Percentiles rank a stretch among this genome's conserved stretches.
Evolutionary conservation across 2,797 vertebrate species (phyloP).

Genomic region (Eospalax fontanierii): DNA sequence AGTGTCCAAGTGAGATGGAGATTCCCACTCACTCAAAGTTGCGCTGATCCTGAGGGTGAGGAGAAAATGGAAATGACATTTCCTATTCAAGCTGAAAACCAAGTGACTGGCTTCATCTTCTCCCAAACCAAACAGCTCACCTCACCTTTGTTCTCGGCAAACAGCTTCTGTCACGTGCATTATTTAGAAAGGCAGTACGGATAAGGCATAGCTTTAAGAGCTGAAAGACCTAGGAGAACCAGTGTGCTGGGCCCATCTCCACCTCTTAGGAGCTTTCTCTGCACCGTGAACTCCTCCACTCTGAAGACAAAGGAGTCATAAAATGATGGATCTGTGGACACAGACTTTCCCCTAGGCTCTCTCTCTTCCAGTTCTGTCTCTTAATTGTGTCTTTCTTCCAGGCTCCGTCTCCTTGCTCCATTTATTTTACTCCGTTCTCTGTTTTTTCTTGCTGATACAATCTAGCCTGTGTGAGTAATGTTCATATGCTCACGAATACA

Average conservation of each 20-base stretch:
- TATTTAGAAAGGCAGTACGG: background rate
- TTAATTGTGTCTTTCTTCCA: background rate
- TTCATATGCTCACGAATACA: conserved; percentile 72
- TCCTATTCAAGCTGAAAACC: background rate
- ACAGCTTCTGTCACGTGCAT: background rate
- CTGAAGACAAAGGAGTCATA: conserved; percentile 5
- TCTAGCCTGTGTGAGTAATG: conserved; percentile 70
- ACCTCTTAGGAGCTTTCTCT: background rate
- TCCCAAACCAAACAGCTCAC: background rate
- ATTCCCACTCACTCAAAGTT: background rate
- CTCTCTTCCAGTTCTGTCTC: background rate
- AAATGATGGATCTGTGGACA: background rate
- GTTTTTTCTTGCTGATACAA: conserved; percentile 74
- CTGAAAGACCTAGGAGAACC: background rate
- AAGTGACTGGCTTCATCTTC: background rate
- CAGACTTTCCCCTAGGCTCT: background rate
- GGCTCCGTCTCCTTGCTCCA: conserved; percentile 16
- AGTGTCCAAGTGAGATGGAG: background rate
- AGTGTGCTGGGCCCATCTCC: background rate
- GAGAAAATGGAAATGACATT: background rate
- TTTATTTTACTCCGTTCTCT: conserved; percentile 27
- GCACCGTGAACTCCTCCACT: too few relatives aligned
- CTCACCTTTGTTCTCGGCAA: background rate
- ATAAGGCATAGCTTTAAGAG: background rate
- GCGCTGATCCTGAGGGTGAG: background rate